Evolutionary conservation across 2,888 invertebrate species (phyloP).

Genomic region (Macaria liturata): DNA sequence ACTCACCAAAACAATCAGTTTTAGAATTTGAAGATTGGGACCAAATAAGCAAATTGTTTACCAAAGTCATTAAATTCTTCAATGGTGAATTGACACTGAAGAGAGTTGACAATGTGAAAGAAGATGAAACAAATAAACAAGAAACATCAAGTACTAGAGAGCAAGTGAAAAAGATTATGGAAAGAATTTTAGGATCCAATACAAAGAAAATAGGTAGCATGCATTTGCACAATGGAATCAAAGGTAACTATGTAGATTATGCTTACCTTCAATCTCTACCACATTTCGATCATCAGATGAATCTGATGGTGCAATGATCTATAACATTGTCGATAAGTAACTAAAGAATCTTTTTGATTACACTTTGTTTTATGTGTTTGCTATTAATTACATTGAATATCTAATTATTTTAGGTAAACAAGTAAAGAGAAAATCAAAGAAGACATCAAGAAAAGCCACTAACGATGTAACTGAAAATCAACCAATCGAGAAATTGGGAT

Average conservation of each 20-base stretch:
- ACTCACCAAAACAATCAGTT: slow-evolving; percentile 69
- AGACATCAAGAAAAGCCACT: slow-evolving; percentile 2
- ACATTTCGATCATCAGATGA: too few relatives aligned
- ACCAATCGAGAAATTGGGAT: neutral
- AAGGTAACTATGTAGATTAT: slow-evolving; percentile 52
- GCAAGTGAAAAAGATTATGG: slow-evolving; percentile 69
- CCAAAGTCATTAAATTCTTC: slow-evolving; percentile 63
- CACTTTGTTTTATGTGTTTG: neutral
- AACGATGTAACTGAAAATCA: slow-evolving; percentile 17
- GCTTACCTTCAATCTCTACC: too few relatives aligned
- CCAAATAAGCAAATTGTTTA: slow-evolving; percentile 54
- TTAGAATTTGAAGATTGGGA: slow-evolving; percentile 84
- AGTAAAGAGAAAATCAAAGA: slow-evolving; percentile 50
- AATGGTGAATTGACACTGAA: slow-evolving; percentile 49
- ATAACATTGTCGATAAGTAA: too few relatives aligned
- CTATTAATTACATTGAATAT: slow-evolving; percentile 1
- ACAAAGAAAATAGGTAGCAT: slow-evolving; percentile 51
- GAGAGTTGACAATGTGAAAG: slow-evolving; percentile 34
- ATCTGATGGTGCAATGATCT: too few relatives aligned
- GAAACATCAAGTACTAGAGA: slow-evolving; percentile 42
- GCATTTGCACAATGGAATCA: slow-evolving; percentile 66
- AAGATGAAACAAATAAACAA: slow-evolving; percentile 29
- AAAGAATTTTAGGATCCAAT: slow-evolving; percentile 65
- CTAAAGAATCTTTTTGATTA: too few relatives aligned
- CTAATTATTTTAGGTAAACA: slow-evolving; percentile 51